Conservation (phyloP, 2,888 invertebrate species). For the Drosophila koepferae region DNA sequence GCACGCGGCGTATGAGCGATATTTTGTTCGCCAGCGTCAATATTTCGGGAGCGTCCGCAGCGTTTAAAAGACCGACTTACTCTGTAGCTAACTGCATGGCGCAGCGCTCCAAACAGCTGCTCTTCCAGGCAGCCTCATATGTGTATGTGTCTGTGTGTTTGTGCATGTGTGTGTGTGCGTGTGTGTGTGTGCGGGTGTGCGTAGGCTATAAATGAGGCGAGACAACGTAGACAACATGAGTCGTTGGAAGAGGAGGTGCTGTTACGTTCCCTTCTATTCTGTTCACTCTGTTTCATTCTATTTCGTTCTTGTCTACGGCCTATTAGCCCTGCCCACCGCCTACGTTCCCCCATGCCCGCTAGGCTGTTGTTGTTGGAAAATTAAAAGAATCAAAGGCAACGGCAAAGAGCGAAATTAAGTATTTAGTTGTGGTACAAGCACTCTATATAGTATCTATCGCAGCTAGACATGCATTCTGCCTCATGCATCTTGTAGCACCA, state of each 20-base stretch:
- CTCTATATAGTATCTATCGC: slow-evolving; percentile 57
- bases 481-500: slow-evolving; percentile 41
- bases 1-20: slow-evolving; percentile 71
- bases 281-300: slow-evolving; percentile 33
- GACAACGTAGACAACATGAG: slow-evolving; percentile 61
- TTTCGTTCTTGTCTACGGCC: slow-evolving; percentile 36
- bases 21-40: slow-evolving; percentile 7
- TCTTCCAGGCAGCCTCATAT: slow-evolving; percentile 67
- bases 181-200: slow-evolving; percentile 51
- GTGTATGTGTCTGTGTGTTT: slow-evolving; percentile 7
- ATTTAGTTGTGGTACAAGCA: slow-evolving; percentile 71
- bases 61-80: slow-evolving; percentile 76
- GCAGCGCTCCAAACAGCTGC: slow-evolving; percentile 66
- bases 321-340: slow-evolving; percentile 21
- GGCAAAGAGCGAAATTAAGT: slow-evolving; percentile 76
- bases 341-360: background rate
- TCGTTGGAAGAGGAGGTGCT: slow-evolving; percentile 2
- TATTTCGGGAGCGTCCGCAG: slow-evolving; percentile 56
- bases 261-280: slow-evolving; percentile 33
- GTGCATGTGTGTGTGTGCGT: slow-evolving; percentile 13
- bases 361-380: slow-evolving; percentile 62
- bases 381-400: slow-evolving; percentile 81
- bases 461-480: slow-evolving; percentile 60
- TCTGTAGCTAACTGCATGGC: slow-evolving; percentile 66
- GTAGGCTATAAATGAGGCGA: slow-evolving; percentile 73